Evolutionary conservation across 2,113 vertebrate genomes (phyloP), one percentile per base, ranked within the genome.

Genomic region (Cathartes aura): DNA sequence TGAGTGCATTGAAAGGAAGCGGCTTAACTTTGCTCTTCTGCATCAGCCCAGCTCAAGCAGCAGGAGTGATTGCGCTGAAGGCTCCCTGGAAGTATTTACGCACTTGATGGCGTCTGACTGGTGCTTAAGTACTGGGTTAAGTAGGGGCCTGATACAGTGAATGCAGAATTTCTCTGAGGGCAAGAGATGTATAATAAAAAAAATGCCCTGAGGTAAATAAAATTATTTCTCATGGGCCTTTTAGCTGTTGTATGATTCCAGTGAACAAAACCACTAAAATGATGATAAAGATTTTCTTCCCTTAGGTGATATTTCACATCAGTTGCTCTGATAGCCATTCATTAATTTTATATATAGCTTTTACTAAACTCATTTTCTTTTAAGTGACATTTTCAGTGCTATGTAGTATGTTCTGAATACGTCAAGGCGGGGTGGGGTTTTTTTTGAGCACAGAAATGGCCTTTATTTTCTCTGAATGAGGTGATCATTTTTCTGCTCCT

Each of bases 51-150:
- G 50, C 30, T 32, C 45, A 8, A 24, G 40, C 24, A 36, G 11
- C 9, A 3, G 0, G 2, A 38, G 52, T 1, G 23, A 7, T 3
- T 11, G 42, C 1, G 6, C 62, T 15, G 8, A 8, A 2, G 30
- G 15, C 21, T 72, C 36, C 38, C 22, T 34, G 72, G 43, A 10
- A 7, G 15, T 4, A 1, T 40, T 50, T 19, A 6, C 1, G 3
- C 8, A 4, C 11, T 8, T 7, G 34, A 4, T 26, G 67, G 27
- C 15, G 34, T 8, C 34, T 30, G 52, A 12, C 27, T 48, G 74
- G 20, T 50, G 50, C 58, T 62, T 29, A 36, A 66, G 38, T 5
- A 5, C 29, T 12, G 14, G 47, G 12, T 34, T 9, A 38, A 73
- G 26, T 3, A 7, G 67, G 58, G 53, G 11, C 20, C 36, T 52